phyloP scores from a whole-genome alignment of 2,113 vertebrate species.

The Strix aluco region DNA sequence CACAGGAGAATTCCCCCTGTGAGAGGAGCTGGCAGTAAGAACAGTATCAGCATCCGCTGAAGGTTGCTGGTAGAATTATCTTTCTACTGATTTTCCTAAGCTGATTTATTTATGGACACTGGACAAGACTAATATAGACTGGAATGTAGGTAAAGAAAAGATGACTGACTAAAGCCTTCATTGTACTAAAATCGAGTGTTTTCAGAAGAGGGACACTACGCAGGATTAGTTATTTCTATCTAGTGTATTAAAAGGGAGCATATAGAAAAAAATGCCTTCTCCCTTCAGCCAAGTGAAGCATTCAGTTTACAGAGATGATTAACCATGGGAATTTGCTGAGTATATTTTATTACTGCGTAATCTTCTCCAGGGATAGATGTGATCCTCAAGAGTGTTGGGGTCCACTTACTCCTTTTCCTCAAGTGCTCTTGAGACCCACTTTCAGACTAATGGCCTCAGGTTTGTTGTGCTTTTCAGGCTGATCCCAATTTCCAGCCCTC shows the following conservation, averaged over 20 bases:
- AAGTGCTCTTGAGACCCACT: constrained; percentile 34
- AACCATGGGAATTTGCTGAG: constrained; percentile 24
- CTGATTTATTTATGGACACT: constrained; percentile 57
- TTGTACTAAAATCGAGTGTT: constrained; percentile 15
- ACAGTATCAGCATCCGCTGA: background rate
- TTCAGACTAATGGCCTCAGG: constrained; percentile 28
- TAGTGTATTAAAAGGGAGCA: background rate
- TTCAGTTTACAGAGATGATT: constrained; percentile 51
- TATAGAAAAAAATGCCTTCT: background rate
- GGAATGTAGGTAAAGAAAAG: constrained; percentile 18
- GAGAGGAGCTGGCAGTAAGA: background rate
- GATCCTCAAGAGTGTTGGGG: constrained; percentile 42
- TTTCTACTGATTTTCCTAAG: constrained; percentile 51
- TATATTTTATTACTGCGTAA: background rate
- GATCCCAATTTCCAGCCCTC: background rate
- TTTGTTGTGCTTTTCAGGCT: constrained; percentile 33
- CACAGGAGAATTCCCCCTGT: background rate
- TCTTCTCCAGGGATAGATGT: constrained; percentile 15
- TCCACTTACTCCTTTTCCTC: constrained; percentile 39
- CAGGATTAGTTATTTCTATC: constrained; percentile 14
- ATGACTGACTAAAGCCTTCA: background rate
- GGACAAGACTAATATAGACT: constrained; percentile 17
- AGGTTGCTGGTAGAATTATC: constrained; percentile 43
- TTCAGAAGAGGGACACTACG: background rate
- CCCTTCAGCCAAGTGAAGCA: constrained; percentile 18